Conservation (phyloP, 2,113 vertebrate genomes). For the Azemiops feae region DNA sequence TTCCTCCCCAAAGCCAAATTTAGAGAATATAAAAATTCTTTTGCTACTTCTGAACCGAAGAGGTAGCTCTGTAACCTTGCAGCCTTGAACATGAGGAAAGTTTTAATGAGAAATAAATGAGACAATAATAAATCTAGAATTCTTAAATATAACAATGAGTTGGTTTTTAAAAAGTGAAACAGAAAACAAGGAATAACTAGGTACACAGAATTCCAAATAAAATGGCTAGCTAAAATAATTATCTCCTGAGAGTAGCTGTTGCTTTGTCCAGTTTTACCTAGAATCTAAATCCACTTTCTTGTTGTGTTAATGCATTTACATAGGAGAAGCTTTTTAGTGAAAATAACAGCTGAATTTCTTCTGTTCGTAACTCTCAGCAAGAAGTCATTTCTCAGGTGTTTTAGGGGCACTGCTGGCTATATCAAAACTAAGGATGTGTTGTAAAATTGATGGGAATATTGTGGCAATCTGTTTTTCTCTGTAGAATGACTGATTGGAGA, state of each 20-base stretch:
- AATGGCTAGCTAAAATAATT: background rate
- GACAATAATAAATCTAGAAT: background rate
- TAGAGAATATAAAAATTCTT: background rate
- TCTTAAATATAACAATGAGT: background rate
- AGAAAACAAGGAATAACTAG: background rate
- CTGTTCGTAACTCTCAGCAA: background rate
- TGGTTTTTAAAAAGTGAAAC: background rate
- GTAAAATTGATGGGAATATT: background rate
- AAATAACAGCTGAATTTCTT: background rate
- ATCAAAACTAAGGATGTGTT: background rate
- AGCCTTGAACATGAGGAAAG: too few species aligned
- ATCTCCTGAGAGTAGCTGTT: background rate
- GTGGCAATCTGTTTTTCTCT: conserved; percentile 12
- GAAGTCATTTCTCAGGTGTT: background rate
- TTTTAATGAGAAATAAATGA: background rate
- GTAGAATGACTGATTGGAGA: background rate
- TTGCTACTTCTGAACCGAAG: background rate
- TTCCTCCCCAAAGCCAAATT: too few species aligned
- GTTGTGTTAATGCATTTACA: background rate
- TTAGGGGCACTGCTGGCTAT: background rate
- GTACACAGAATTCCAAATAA: background rate
- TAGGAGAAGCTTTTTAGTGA: background rate
- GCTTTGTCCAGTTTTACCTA: background rate
- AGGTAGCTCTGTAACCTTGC: background rate
- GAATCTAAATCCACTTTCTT: background rate